These are phyloP conservation scores for Hapalemur alaotrensis DNA, from an alignment of 2,797 vertebrate species.

Conservation along the genomic window DNA sequence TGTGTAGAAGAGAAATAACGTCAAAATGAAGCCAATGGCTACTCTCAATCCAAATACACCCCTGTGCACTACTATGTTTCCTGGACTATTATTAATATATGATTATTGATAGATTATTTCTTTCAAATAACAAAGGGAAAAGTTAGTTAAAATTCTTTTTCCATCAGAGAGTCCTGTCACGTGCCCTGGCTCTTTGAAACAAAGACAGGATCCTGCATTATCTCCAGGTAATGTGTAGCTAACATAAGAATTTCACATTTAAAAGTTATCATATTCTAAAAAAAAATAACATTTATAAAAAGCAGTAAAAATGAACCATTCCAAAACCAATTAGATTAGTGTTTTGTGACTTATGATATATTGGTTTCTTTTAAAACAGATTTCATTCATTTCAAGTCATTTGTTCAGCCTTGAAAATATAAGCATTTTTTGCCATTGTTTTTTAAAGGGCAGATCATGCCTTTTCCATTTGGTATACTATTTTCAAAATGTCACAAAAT, in stretches of 20 bases:
- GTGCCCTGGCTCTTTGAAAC: background rate
- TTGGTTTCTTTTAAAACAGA: constrained; percentile 18
- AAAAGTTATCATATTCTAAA: background rate
- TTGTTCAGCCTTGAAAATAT: constrained; percentile 57
- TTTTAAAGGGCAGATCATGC: constrained; percentile 69
- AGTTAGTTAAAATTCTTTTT: background rate
- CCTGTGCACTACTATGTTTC: background rate
- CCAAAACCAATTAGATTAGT: background rate
- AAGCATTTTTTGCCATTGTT: constrained; percentile 64
- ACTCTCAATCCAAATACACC: background rate
- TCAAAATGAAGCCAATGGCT: background rate
- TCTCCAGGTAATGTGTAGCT: background rate
- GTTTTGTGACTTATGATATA: constrained; percentile 33
- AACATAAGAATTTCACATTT: background rate
- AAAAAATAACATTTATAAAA: background rate
- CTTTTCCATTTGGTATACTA: constrained; percentile 60
- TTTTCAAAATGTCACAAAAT: constrained; percentile 78
- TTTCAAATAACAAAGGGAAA: background rate
- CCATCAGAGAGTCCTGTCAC: background rate
- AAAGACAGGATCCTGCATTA: background rate
- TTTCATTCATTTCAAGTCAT: constrained; percentile 46
- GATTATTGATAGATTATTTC: background rate
- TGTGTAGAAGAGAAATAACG: background rate
- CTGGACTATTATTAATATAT: background rate
- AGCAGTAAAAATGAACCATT: background rate